These are phyloP conservation scores for Noctilio leporinus DNA, from an alignment of 2,113 vertebrate genomes.

Conservation along the genomic window DNA sequence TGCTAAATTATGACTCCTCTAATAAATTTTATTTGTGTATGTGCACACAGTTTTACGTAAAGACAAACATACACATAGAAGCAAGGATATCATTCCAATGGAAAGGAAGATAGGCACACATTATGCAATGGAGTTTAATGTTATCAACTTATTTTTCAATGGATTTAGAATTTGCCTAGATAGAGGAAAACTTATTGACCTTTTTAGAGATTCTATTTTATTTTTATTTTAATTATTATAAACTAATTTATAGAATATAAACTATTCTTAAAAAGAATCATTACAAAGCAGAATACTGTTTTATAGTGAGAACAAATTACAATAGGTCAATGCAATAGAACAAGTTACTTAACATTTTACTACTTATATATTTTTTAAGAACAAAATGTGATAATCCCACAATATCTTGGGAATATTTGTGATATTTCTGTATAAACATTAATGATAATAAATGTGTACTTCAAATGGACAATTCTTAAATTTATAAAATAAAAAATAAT, in stretches of 20 bases:
- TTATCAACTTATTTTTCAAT: slow-evolving; percentile 30
- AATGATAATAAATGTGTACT: not conserved
- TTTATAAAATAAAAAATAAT: not conserved
- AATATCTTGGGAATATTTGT: not conserved
- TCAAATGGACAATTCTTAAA: not conserved
- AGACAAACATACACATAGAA: not conserved
- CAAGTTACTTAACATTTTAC: not conserved
- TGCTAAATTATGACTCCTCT: not conserved
- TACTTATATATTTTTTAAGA: not conserved
- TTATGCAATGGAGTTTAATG: not conserved
- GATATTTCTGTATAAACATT: not conserved
- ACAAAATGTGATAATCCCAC: not conserved
- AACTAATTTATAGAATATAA: not conserved
- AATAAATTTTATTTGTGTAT: slow-evolving; percentile 32
- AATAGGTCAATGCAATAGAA: not conserved
- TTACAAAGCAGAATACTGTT: not conserved
- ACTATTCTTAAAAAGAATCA: not conserved
- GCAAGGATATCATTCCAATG: not conserved
- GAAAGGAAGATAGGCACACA: not conserved
- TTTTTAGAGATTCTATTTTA: slow-evolving; percentile 23
- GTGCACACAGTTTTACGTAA: not conserved
- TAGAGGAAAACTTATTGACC: not conserved
- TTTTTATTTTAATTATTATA: slow-evolving; percentile 18
- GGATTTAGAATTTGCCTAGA: not conserved
- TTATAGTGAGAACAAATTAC: not conserved